A percentile compares a stretch with the other conserved stretches of the same genome.
These are phyloP conservation scores for Stenchaetothrips biformis DNA, from an alignment of 2,888 invertebrate species.

Conservation along the genomic window DNA sequence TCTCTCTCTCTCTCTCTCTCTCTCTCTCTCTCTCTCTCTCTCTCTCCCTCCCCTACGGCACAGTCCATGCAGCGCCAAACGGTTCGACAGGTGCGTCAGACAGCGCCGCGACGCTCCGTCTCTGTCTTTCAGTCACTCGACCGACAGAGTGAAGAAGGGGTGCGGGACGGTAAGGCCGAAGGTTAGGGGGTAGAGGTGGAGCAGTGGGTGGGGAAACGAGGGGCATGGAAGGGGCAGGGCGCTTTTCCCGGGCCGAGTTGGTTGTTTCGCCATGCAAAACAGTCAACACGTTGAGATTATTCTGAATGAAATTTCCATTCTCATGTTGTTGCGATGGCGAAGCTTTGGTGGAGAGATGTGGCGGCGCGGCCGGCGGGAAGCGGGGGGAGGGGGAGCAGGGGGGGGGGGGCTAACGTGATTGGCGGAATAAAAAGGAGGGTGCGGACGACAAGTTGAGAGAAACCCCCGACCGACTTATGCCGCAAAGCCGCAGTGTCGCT, in stretches of 20 bases:
- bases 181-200: neutral
- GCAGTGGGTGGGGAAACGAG: neutral
- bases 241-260: conserved; percentile 2
- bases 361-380: neutral
- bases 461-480: too few relatives aligned
- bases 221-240: neutral
- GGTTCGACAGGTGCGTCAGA: too few relatives aligned
- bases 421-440: neutral
- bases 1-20: too few relatives aligned
- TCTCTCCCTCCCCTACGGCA: too few relatives aligned
- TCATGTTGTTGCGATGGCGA: conserved; percentile 22
- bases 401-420: neutral
- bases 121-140: neutral
- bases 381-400: neutral
- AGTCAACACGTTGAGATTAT: conserved; percentile 25
- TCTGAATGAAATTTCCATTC: conserved; percentile 25
- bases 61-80: too few relatives aligned
- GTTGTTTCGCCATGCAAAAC: conserved; percentile 23
- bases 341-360: neutral
- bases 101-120: neutral
- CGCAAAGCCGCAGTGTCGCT: too few relatives aligned
- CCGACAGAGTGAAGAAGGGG: neutral
- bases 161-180: neutral
- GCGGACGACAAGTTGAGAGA: too few relatives aligned
- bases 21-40: too few relatives aligned